phyloP scores from a whole-genome alignment of 2,888 invertebrate genomes.

The Venusia cambrica region DNA sequence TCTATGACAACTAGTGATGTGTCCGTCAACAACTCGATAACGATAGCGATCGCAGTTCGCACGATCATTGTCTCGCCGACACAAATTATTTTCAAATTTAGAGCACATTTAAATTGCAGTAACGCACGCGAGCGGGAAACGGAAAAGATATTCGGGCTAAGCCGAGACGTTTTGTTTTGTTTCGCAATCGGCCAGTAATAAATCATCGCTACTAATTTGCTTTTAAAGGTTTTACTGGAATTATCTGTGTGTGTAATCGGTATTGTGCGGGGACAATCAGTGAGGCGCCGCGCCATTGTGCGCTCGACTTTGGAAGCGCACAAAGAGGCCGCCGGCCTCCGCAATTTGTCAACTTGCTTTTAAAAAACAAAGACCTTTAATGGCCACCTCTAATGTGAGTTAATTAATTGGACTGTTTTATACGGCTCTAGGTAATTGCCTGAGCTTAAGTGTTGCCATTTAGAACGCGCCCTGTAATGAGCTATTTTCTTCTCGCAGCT shows the following conservation, averaged over 20 bases:
- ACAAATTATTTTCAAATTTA: slow-evolving; percentile 78
- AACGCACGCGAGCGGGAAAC: slow-evolving; percentile 74
- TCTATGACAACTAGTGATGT: slow-evolving; percentile 39
- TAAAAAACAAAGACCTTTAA: slow-evolving; percentile 65
- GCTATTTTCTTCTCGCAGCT: slow-evolving; percentile 25
- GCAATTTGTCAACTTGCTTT: slow-evolving; percentile 66
- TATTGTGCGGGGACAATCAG: slow-evolving; percentile 65
- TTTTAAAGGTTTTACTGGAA: slow-evolving; percentile 78
- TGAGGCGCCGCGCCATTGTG: slow-evolving; percentile 53
- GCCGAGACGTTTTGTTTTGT: slow-evolving; percentile 46
- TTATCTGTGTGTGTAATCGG: slow-evolving; percentile 72
- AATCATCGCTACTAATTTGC: slow-evolving; percentile 79
- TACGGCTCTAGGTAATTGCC: slow-evolving; percentile 54
- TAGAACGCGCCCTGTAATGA: slow-evolving; percentile 33
- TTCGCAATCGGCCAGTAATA: slow-evolving; percentile 70
- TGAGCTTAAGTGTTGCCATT: slow-evolving; percentile 44
- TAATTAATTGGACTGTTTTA: slow-evolving; percentile 67
- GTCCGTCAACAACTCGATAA: slow-evolving; percentile 32
- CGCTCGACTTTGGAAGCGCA: slow-evolving; percentile 37
- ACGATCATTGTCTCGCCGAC: slow-evolving; percentile 43
- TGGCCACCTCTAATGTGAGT: slow-evolving; percentile 53
- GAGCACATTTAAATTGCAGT: slow-evolving; percentile 77
- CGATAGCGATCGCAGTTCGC: slow-evolving; percentile 48
- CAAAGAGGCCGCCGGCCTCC: slow-evolving; percentile 57
- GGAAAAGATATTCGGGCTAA: slow-evolving; percentile 60